Evolutionary conservation across 2,113 vertebrate species (phyloP).

Genomic region (Atrichornis clamosus): DNA sequence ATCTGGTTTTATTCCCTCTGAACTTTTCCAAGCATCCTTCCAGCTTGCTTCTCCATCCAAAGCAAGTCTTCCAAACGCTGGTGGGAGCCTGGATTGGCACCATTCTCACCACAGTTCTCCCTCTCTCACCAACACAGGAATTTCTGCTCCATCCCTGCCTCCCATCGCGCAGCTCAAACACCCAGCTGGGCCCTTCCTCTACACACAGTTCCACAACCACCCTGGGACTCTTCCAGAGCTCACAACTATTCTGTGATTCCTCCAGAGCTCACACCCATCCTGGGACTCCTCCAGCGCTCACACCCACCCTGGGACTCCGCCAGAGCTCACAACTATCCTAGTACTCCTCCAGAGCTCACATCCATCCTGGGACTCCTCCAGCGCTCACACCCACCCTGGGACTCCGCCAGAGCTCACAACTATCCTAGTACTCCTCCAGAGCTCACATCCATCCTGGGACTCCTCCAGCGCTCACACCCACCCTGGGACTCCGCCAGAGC

Average conservation of each 20-base stretch:
- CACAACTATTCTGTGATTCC: background rate
- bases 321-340: too few relatives aligned
- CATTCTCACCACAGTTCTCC: background rate
- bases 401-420: too few relatives aligned
- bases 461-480: too few relatives aligned
- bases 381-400: background rate
- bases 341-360: too few relatives aligned
- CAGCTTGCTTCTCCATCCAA: background rate
- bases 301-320: background rate
- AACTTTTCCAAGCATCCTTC: background rate
- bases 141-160: background rate
- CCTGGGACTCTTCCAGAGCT: too few relatives aligned
- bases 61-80: background rate
- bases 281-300: too few relatives aligned
- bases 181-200: background rate
- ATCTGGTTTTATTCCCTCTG: background rate
- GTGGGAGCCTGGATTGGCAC: accelerated
- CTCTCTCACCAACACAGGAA: background rate
- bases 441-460: background rate
- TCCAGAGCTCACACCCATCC: background rate
- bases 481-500: too few relatives aligned
- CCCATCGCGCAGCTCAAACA: background rate
- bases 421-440: too few relatives aligned
- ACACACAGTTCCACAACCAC: background rate
- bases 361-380: background rate